These are phyloP conservation scores for Heliconius ismenius DNA, from an alignment of 2,888 invertebrate genomes.

Conservation along the genomic window DNA sequence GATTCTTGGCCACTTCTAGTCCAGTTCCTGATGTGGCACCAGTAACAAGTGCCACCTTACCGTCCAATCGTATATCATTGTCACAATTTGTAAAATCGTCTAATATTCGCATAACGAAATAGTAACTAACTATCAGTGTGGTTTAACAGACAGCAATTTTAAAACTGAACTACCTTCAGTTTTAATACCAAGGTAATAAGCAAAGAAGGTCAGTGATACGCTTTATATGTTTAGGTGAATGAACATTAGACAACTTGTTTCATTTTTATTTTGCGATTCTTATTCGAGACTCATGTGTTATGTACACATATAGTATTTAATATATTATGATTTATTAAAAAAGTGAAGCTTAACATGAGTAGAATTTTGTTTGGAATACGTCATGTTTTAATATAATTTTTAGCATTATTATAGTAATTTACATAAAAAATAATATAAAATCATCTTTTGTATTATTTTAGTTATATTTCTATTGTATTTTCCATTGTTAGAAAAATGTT, in stretches of 20 bases:
- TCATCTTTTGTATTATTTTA: too few relatives aligned
- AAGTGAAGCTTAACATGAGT: background rate
- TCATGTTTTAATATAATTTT: too few relatives aligned
- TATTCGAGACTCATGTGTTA: background rate
- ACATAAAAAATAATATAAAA: too few relatives aligned
- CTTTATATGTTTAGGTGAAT: background rate
- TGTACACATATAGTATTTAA: background rate
- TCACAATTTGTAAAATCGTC: conserved; percentile 60
- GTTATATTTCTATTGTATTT: too few relatives aligned
- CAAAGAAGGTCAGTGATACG: background rate
- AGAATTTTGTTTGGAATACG: too few relatives aligned
- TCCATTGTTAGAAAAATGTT: too few relatives aligned
- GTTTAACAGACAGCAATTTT: background rate
- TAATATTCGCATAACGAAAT: conserved; percentile 25
- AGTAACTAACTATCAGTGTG: background rate
- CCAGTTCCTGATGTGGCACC: conserved; percentile 68
- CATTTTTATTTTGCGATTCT: background rate
- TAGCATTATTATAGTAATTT: too few relatives aligned
- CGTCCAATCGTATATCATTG: conserved; percentile 55
- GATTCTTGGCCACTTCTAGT: conserved; percentile 63
- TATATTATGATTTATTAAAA: conserved; percentile 1
- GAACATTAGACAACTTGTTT: background rate
- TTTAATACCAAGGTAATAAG: background rate
- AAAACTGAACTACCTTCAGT: conserved; percentile 14
- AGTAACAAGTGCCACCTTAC: conserved; percentile 69